Evolutionary conservation across 2,113 vertebrate genomes (phyloP), one percentile per base, ranked within the genome.

Genomic region (Dipodomys stephensi): DNA sequence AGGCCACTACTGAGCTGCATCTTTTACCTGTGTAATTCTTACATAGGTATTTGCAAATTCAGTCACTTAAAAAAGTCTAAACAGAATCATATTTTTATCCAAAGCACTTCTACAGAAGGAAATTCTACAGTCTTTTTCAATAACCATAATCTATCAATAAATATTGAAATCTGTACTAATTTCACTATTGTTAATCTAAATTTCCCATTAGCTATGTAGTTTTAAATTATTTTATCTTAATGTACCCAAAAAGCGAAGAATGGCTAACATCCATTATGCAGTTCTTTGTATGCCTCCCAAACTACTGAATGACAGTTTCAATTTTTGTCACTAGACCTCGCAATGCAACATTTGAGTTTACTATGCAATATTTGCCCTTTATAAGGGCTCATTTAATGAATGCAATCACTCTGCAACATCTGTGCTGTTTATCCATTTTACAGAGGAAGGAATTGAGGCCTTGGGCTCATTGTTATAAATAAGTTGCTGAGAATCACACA

Each of bases 191-290:
- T 73, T 94, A 88, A 90, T 78, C 44, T 85, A 92, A 73, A 64
- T n/a, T 67, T 39, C 81, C 88, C 39, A 84, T 79, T 93, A 92
- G 28, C 89, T 93, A 49, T 72, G 68, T 60, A 62, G 76, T 71
- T 96, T 96, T 89, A 7, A 90, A 83, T 90, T 62, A 77, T 53
- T 74, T 91, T 89, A 67, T 84, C 62, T 79, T 60, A 91, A 89
- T 79, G 71, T 91, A 91, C 15, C 27, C 94, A 69, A 85, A 27
- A 88, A 25, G 18, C 39, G 83, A 92, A 69, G 23, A 76, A 86
- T 57, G 81, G 46, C 92, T 62, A 88, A 76, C 12, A 83, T 32
- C 25, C n/a, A 72, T 62, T 28, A 87, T 13, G 22, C 22, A 85
- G 65, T 35, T 46, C 35, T 87, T 73, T 93, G 39, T 68, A 92